Base-by-base conservation (phyloP, 2,113 vertebrate genomes). In the Brachyhypopomus gauderio region DNA sequence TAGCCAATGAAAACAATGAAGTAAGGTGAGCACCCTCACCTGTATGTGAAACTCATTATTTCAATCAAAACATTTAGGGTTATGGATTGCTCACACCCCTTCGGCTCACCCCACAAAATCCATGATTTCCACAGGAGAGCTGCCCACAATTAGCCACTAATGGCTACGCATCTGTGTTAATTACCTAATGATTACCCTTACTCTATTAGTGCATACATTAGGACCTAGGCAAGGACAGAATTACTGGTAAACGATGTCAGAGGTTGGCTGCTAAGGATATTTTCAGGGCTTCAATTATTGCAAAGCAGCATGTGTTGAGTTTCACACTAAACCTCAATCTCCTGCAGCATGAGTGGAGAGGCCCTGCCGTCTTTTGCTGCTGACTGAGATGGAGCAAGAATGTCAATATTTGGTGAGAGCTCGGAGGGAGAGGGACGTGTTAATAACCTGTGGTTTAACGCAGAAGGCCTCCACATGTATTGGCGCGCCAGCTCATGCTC, bases 401-500 rank as follows among this genome's bases (percentile, higher is more conserved):
- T 87, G 79, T 87, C 85, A 86, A 83, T 86, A 86, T 89, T 87
- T 89, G 84, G 79, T 30, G 14, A 63, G 19, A 38, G 16, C 17
- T 22, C 4, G 30, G 45, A 75, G 45, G 63, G 4, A 60, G 56
- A 81, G 71, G 64, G 75, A 80, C 41, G 58, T 83, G 84, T 85
- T 89, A 84, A 90, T 89, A 86, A 84, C 83, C 82, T 56, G 64
- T 70, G 75, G 69, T 30, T 67, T 73, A 84, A 81, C 85, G 85
- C 62, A 82, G 55, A 38, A 72, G 41, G 34, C 77, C 58, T 25
- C 30, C 45, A 73, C 45, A 38, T 75, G 77, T 77, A 80, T 77
- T 62, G 70, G 79, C 73, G 79, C 83, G 82, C 7, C 25, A 73
- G 74, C 75, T 64, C 78, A 70, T 79, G 77, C 88, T 89, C 81